Evolutionary conservation across 2,888 invertebrate species (phyloP).

Genomic region (Mesorhabditis sp.): DNA sequence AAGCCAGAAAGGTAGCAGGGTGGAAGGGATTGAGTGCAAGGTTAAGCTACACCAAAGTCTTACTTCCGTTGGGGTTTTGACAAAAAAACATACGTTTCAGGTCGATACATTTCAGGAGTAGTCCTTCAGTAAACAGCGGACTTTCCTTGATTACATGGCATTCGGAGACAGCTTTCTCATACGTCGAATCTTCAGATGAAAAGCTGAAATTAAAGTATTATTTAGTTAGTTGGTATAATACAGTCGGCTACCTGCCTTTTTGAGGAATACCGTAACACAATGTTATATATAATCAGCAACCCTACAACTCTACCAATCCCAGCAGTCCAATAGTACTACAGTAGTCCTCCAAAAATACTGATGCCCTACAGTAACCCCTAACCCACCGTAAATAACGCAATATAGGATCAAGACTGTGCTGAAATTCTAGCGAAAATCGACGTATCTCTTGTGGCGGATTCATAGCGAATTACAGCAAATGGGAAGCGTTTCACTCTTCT

Average conservation of each 20-base stretch:
- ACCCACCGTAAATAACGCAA: neutral
- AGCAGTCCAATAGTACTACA: too few species aligned
- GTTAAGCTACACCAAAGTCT: neutral
- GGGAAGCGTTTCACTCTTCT: too few species aligned
- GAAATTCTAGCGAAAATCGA: conserved; percentile 2
- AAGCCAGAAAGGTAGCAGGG: too few species aligned
- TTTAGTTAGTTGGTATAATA: neutral
- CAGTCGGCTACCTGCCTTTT: too few species aligned
- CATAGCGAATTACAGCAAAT: too few species aligned
- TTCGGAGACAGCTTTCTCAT: conserved; percentile 46
- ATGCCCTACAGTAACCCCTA: neutral
- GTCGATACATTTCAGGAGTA: conserved; percentile 52
- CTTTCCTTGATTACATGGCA: conserved; percentile 41
- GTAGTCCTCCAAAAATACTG: neutral
- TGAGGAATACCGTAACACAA: too few species aligned
- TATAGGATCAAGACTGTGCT: neutral
- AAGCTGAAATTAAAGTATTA: conserved; percentile 25
- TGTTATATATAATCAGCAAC: too few species aligned
- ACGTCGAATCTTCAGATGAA: conserved; percentile 35
- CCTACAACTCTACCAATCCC: too few species aligned
- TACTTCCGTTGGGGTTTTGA: too few species aligned
- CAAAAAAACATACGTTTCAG: conserved; percentile 35
- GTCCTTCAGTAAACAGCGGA: conserved; percentile 38
- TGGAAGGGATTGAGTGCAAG: neutral
- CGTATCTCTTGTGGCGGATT: neutral